Conservation (phyloP, 2,797 vertebrate species). For the Pipistrellus kuhlii region DNA sequence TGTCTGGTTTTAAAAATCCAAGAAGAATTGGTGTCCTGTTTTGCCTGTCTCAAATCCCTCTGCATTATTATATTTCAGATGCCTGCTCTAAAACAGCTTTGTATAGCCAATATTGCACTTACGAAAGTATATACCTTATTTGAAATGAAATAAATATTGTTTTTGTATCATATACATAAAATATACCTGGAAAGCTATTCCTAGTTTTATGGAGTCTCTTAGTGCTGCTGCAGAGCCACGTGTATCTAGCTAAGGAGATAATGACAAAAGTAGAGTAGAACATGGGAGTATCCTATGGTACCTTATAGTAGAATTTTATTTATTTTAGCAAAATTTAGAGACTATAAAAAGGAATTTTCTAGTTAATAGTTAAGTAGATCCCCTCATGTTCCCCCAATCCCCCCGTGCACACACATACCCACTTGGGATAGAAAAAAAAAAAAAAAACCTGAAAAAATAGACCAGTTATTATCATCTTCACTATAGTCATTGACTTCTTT, state of each 20-base stretch:
- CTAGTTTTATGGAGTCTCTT: neutral
- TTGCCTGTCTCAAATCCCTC: conserved; percentile 9
- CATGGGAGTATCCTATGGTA: neutral
- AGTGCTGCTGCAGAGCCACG: neutral
- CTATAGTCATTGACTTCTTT: neutral
- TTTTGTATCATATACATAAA: neutral
- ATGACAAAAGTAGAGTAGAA: neutral
- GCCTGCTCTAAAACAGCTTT: neutral
- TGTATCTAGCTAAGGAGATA: neutral
- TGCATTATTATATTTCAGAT: neutral
- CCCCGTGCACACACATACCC: too few relatives aligned
- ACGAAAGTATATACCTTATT: conserved; percentile 8
- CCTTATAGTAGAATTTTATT: neutral
- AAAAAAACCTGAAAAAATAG: neutral
- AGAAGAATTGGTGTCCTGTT: neutral
- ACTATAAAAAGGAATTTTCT: neutral
- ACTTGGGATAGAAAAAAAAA: neutral
- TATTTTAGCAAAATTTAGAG: neutral
- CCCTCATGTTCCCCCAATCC: too few relatives aligned
- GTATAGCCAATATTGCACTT: neutral
- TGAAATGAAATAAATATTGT: conserved; percentile 11
- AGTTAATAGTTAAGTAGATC: neutral
- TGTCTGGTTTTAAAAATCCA: neutral
- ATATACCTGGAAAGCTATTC: neutral
- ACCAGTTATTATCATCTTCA: neutral